Conservation (phyloP, 2,797 vertebrate genomes). For the Clarias fuscus region DNA sequence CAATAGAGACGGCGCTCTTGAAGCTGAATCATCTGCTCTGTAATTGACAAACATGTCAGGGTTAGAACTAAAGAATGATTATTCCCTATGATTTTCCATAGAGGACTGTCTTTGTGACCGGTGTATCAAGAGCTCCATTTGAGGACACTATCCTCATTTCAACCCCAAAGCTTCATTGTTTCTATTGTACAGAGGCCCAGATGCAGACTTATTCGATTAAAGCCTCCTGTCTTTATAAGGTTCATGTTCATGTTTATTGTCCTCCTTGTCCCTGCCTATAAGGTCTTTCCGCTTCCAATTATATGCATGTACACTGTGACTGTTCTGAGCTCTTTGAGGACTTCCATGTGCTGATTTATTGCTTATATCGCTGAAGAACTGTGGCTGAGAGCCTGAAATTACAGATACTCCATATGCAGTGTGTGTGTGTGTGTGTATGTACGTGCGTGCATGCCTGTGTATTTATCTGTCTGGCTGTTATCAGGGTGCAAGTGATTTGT, state of each 20-base stretch:
- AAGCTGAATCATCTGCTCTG: conserved; percentile 14
- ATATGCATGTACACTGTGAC: conserved; percentile 25
- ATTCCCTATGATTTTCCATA: conserved; percentile 11
- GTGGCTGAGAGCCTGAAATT: background rate
- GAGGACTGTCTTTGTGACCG: conserved; percentile 38
- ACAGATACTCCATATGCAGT: background rate
- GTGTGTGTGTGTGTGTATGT: background rate
- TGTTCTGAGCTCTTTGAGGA: conserved; percentile 25
- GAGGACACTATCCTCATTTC: conserved; percentile 29
- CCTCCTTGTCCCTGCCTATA: conserved; percentile 27
- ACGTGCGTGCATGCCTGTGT: background rate
- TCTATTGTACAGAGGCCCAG: conserved; percentile 39
- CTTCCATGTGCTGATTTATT: conserved; percentile 32
- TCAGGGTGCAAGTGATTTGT: background rate
- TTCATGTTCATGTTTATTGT: conserved; percentile 25
- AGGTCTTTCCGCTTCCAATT: conserved; percentile 37
- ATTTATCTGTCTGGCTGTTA: background rate
- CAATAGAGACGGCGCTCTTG: background rate
- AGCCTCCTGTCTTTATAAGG: conserved; percentile 22
- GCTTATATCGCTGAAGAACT: conserved; percentile 10
- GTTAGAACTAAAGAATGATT: conserved; percentile 22
- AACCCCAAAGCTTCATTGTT: conserved; percentile 36
- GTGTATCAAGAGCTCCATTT: conserved; percentile 29
- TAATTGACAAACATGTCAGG: conserved; percentile 24
- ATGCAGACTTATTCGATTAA: conserved; percentile 43